A percentile compares a stretch with the other conserved stretches of the same genome.
Conservation (phyloP, 2,888 invertebrate species). For the Helleia helle region DNA sequence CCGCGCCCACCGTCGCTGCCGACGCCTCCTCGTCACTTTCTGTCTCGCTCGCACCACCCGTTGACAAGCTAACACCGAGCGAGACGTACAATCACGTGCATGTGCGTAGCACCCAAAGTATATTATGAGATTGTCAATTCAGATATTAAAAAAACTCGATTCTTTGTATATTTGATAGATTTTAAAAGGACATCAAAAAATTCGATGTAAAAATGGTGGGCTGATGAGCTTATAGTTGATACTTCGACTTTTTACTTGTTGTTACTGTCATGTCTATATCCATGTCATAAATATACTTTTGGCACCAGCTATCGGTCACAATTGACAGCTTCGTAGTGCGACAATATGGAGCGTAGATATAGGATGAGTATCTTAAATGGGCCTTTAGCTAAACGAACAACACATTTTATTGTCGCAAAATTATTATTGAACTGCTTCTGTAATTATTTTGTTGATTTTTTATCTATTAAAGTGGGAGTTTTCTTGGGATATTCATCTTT, state of each 20-base stretch:
- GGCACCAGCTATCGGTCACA: conserved; percentile 3
- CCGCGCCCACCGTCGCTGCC: conserved; percentile 51
- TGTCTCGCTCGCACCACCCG: conserved; percentile 78
- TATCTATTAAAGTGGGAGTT: too few relatives aligned
- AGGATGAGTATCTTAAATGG: background rate
- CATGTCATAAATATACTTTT: background rate
- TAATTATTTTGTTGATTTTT: background rate
- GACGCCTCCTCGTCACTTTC: conserved; percentile 82
- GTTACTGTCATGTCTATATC: too few relatives aligned
- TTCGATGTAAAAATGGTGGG: too few relatives aligned
- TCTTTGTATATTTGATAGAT: too few relatives aligned
- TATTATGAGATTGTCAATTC: background rate
- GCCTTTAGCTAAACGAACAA: too few relatives aligned
- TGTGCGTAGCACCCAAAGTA: conserved; percentile 22
- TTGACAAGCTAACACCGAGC: conserved; percentile 60
- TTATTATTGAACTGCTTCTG: background rate
- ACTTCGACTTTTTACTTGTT: too few relatives aligned
- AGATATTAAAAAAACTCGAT: too few relatives aligned
- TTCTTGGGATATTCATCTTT: background rate
- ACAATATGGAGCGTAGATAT: conserved; percentile 7
- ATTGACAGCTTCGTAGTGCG: conserved; percentile 1
- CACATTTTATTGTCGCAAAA: too few relatives aligned
- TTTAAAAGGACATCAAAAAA: too few relatives aligned
- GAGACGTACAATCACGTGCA: conserved; percentile 28
- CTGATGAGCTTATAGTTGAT: too few relatives aligned